A percentile compares a stretch with the other conserved stretches of the same genome.
phyloP scores from a whole-genome alignment of 2,113 vertebrate genomes.

The Catagonus wagneri region DNA sequence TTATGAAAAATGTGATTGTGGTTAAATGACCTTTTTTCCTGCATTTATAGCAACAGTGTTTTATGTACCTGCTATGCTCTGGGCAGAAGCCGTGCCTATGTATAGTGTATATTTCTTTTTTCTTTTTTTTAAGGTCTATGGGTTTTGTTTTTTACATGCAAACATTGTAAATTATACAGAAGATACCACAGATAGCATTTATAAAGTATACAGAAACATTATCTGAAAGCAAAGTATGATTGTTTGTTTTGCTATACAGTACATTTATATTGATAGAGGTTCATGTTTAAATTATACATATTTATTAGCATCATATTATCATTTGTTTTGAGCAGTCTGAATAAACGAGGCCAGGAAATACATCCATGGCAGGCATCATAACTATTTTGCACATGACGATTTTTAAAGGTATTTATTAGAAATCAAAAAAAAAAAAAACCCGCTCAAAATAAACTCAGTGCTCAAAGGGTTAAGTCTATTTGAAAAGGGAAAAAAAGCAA shows the following conservation, averaged over 20 bases:
- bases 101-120: constrained; percentile 90
- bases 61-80: constrained; percentile 85
- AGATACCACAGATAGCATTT: constrained; percentile 91
- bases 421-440: constrained; percentile 71
- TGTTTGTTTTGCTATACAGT: constrained; percentile 91
- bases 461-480: constrained; percentile 99
- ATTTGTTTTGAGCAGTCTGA: constrained; percentile 85
- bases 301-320: constrained; percentile 89
- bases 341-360: constrained; percentile 84
- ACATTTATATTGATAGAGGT: constrained; percentile 92
- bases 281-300: constrained; percentile 93
- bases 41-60: constrained; percentile 87
- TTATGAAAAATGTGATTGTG: constrained; percentile 90
- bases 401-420: constrained; percentile 92
- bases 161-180: constrained; percentile 92
- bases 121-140: constrained; percentile 80
- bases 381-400: constrained; percentile 97
- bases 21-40: constrained; percentile 87
- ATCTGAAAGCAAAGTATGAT: constrained; percentile 91
- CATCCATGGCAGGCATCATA: constrained; percentile 86
- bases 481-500: constrained; percentile 84
- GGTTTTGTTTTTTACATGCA: constrained; percentile 86
- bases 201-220: constrained; percentile 93
- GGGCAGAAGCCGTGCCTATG: constrained; percentile 88
- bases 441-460: constrained; percentile 91